Conservation (phyloP, 2,797 vertebrate genomes). For the Pseudochromis fuscus region DNA sequence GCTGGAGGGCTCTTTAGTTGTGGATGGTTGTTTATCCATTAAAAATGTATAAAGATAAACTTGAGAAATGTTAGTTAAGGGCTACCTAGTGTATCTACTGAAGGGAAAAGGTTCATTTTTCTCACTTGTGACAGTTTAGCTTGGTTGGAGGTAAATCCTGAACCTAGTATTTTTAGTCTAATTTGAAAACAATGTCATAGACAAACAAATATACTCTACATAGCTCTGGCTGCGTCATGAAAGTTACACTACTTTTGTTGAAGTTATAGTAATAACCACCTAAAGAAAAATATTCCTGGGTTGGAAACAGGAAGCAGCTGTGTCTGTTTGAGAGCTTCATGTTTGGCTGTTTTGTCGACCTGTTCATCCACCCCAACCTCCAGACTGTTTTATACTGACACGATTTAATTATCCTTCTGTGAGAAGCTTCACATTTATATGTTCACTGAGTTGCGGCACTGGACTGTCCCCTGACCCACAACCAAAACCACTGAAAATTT, state of each 20-base stretch:
- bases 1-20: slow-evolving; percentile 7
- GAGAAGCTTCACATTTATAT: neutral
- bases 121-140: too few species aligned
- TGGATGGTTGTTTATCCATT: neutral
- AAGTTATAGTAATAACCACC: too few species aligned
- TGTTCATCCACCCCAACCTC: neutral
- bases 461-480: neutral
- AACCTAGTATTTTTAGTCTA: neutral
- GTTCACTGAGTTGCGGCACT: neutral
- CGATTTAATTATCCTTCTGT: neutral
- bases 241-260: too few species aligned
- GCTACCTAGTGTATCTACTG: too few species aligned
- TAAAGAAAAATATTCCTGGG: too few species aligned
- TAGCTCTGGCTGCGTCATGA: neutral
- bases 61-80: too few species aligned
- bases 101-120: too few species aligned
- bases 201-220: neutral
- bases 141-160: neutral
- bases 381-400: neutral
- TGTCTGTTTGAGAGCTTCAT: neutral
- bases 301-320: too few species aligned
- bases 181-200: neutral
- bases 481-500: neutral
- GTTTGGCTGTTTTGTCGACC: neutral
- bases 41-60: too few species aligned